Percentiles rank a stretch among this genome's conserved stretches.
Conservation (phyloP, 2,888 invertebrate genomes). For the Gastrophysa polygoni region DNA sequence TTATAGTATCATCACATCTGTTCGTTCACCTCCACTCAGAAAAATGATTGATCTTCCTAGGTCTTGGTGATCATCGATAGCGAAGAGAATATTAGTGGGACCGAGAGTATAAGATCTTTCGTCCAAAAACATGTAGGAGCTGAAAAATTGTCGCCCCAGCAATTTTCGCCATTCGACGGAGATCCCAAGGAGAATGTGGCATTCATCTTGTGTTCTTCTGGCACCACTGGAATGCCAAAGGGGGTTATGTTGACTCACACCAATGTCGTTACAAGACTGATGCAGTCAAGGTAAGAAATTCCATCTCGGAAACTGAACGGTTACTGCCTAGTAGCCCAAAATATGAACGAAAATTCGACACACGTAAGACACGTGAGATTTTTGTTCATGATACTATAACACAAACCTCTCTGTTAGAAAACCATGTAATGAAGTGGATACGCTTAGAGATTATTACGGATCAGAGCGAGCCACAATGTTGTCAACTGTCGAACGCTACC, state of each 20-base stretch:
- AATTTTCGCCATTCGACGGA: constrained; percentile 32
- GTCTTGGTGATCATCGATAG: constrained; percentile 56
- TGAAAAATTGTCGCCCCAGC: constrained; percentile 12
- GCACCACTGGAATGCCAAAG: constrained; percentile 73
- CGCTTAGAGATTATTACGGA: too few relatives aligned
- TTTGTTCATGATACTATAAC: too few relatives aligned
- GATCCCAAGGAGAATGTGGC: constrained; percentile 44
- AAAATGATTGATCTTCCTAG: neutral
- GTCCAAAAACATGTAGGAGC: constrained; percentile 17
- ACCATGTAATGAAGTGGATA: too few relatives aligned
- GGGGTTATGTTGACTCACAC: constrained; percentile 68
- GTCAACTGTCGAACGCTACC: too few relatives aligned
- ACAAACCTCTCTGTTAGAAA: too few relatives aligned
- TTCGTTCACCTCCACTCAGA: too few relatives aligned
- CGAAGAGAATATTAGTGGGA: constrained; percentile 20
- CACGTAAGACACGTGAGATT: too few relatives aligned
- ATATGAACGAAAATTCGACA: too few relatives aligned
- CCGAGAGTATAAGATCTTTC: constrained; percentile 20
- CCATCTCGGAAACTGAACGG: neutral
- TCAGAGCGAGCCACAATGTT: too few relatives aligned
- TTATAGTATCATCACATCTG: too few relatives aligned
- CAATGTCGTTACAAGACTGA: constrained; percentile 51
- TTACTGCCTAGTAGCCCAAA: too few relatives aligned
- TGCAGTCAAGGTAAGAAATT: constrained; percentile 26
- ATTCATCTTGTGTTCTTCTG: constrained; percentile 66